Conservation (phyloP, 2,113 vertebrate species). For the Muscicapa adusta region DNA sequence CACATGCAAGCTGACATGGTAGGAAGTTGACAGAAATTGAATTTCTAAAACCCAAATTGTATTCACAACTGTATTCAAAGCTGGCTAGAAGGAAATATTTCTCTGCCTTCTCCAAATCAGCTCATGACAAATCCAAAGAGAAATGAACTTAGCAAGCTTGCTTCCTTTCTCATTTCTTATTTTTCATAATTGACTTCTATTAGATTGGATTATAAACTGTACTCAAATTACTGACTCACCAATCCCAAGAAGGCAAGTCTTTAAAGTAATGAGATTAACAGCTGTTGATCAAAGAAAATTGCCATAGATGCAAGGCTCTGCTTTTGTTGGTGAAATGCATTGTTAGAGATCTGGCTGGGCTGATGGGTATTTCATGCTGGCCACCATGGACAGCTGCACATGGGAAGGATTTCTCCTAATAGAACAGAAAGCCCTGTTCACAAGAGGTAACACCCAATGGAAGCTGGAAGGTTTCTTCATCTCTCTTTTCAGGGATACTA, state of each 20-base stretch:
- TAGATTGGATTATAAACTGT: conserved; percentile 50
- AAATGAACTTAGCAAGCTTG: conserved; percentile 23
- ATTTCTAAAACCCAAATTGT: not conserved
- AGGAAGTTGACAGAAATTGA: not conserved
- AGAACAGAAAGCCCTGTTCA: not conserved
- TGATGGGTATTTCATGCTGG: not conserved
- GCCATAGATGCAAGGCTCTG: not conserved
- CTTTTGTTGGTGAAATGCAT: not conserved
- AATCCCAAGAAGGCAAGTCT: conserved; percentile 39
- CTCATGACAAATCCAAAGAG: conserved; percentile 41
- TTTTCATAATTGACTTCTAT: conserved; percentile 50
- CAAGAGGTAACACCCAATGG: not conserved
- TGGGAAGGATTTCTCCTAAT: not conserved
- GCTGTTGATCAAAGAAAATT: conserved; percentile 46
- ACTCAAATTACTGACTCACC: conserved; percentile 45
- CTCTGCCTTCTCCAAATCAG: conserved; percentile 10
- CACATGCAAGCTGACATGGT: not conserved
- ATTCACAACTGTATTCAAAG: not conserved
- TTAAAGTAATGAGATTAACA: conserved; percentile 52
- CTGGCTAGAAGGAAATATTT: not conserved
- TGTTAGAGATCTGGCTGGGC: not conserved
- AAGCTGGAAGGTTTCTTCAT: not conserved
- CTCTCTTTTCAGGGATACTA: not conserved
- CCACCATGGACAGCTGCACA: not conserved
- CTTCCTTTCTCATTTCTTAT: conserved; percentile 55